Evolutionary conservation across 2,888 invertebrate genomes (phyloP), one percentile per base, ranked within the genome.

Genomic region (Stramonita haemastoma): DNA sequence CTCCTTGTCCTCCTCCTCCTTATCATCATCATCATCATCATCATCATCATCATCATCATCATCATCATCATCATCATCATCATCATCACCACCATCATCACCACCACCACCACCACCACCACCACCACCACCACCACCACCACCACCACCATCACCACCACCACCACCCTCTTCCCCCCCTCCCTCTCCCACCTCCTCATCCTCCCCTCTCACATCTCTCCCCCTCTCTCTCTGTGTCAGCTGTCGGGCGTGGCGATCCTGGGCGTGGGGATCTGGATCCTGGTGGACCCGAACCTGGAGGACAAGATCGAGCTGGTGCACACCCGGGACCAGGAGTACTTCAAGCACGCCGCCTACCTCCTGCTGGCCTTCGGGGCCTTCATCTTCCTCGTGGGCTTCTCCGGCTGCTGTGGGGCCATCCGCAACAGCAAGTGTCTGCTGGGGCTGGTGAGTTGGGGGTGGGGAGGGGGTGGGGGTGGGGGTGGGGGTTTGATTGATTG

Each of bases 371-470:
- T 97, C 86, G 97, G 97, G 36, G 95, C 96, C 70, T 96, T 96
- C 90, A 96, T 97, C 79, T 95, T 97, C 91, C 94, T 96, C 60
- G 96, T 97, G 29, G 97, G 97, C 66, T 96, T 97, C 95, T 96
- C 97, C 92, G 97, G 97, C 29, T 97, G 97, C 93, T 97, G 97
- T 91, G 97, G 97, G 1, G 96, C 97, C 56, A 95, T 97, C 85
- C 96, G 96, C 90, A 96, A 96, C 91, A 97, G 96, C 94, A 96
- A 96, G 91, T 96, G 96, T 92, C 94, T 96, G 93, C 95, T 96
- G 57, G 96, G 96, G 90, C 94, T 96, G 93, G 96, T 96, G 94
- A 95, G 96, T 93, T 22, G 8, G 8, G 22, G 26, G 11, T 1
- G 73, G 11, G n/a, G 26, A 29, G 60, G 22, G 60, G 15, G 60